These are phyloP conservation scores for Plebejus melissa DNA, from an alignment of 2,888 invertebrate genomes.

Conservation along the genomic window DNA sequence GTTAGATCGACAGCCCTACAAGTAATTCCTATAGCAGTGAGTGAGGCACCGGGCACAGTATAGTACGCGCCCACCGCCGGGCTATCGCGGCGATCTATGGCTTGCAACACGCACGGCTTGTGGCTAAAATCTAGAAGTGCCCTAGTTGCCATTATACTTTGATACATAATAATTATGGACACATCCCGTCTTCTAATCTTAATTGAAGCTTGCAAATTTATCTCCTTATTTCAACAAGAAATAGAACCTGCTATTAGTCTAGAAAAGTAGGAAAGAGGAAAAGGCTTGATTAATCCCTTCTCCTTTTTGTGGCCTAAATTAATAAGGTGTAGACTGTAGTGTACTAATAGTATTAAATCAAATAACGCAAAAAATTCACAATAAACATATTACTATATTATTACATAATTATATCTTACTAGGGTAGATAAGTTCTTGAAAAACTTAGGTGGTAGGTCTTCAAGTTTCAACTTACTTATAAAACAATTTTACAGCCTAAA, in stretches of 20 bases:
- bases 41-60: constrained; percentile 26
- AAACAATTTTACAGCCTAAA: no score
- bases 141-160: not conserved
- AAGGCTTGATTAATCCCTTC: no score
- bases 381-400: no score
- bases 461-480: no score
- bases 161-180: constrained; percentile 12
- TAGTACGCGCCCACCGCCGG: constrained; percentile 28
- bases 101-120: constrained; percentile 21
- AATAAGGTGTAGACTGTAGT: no score
- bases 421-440: no score
- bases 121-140: not conserved
- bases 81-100: constrained; percentile 20
- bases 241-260: not conserved
- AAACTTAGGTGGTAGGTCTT: no score
- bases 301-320: no score
- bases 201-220: not conserved
- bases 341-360: no score
- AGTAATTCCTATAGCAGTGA: not conserved
- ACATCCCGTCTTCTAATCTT: not conserved
- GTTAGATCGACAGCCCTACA: constrained; percentile 14
- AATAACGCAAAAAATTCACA: no score
- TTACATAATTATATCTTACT: no score
- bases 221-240: not conserved
- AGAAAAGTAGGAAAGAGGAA: no score